Base-by-base conservation (phyloP, 2,888 invertebrate genomes). In the Piscicola geometra region DNA sequence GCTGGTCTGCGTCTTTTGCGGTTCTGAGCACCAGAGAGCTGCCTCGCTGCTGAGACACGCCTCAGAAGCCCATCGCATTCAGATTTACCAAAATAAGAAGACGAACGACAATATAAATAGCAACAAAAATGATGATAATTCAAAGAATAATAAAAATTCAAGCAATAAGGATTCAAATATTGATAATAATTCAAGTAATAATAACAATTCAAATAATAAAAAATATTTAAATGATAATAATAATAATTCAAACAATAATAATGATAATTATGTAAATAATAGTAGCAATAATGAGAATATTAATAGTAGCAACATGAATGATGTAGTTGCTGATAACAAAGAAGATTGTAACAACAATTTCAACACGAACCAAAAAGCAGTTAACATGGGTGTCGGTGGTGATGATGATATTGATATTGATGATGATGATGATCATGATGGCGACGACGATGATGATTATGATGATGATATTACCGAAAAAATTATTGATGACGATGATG, bases 1-100 rank as follows among this genome's bases (percentile, higher is more conserved):
- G 21, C 50, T 56, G 12, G n/a, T 25, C n/a, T 56, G 60, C n/a
- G 25, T 56, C 60, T 56, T 56, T 25, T 56, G 60, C n/a, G 60
- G 60, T 25, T 56, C 60, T 18, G 25, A 56, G n/a, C 60, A 56
- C 25, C 21, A 18, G 15, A 56, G n/a, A 21, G 60, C 60, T 3
- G 21, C 60, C 25, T 18, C 60, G 5, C n/a, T 56, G n/a, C 60
- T 56, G 15, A 18, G n/a, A 25, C 60, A 56, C 25, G 60, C 60
- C 60, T 25, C 25, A 56, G n/a, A 56, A 18, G 60, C n/a, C 3
- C 60, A 56, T 21, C 21, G 25, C 25, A 56, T 56, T n/a, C 5
- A 56, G 5, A 56, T 56, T 18, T 56, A 25, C 60, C 9, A 56
- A 25, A 56, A 25, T 25, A 56, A 56, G 3, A 56, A 56, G 3